Base-by-base conservation (phyloP, 2,113 vertebrate species). In the Albula goreensis region DNA sequence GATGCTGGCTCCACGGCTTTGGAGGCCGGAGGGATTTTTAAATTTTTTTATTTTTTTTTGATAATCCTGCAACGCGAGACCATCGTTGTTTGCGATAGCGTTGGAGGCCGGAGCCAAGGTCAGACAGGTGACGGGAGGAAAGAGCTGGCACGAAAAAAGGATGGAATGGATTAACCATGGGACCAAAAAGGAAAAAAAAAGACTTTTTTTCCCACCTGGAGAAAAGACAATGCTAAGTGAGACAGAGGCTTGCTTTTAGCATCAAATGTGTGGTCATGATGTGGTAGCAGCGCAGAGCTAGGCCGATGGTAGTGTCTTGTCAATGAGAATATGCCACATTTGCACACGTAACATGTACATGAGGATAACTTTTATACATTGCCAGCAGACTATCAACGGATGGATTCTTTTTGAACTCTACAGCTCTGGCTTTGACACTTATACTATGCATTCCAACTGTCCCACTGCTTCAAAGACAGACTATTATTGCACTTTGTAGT, bases 21-120 rank as follows among this genome's bases (percentile, higher is more conserved):
- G 25, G 51, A 41, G 31, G 31, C 31, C 31, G 31, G 31, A 41
- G 31, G 31, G 31, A 41, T 41, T 41, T 41, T 41, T 1, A 41
- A 41, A 41, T 41, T 41, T 5, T 9, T 22, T 19, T 17, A 25
- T 80, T 7, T 74, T 31, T 86, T 78, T 87, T 5, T 84, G 52
- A 50, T 83, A 88, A 89, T 87, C 87, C 91, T 89, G 70, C 87
- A 91, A 87, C 0, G 0, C 80, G 78, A 88, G 41, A 48, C 15
- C 49, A 25, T 91, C 88, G 78, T 89, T 91, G 91, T 88, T 89
- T 91, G 89, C 88, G 88, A 92, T 88, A 91, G 88, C 87, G 88
- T 88, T 88, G 79, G 86, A 90, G 91, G 93, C 90, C 85, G 89
- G 31, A 41, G 57, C 84, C 91, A 91, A 93, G 91, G 91, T 92